Conservation (phyloP, 2,888 invertebrate genomes). For the Eurytoma adleriae region DNA sequence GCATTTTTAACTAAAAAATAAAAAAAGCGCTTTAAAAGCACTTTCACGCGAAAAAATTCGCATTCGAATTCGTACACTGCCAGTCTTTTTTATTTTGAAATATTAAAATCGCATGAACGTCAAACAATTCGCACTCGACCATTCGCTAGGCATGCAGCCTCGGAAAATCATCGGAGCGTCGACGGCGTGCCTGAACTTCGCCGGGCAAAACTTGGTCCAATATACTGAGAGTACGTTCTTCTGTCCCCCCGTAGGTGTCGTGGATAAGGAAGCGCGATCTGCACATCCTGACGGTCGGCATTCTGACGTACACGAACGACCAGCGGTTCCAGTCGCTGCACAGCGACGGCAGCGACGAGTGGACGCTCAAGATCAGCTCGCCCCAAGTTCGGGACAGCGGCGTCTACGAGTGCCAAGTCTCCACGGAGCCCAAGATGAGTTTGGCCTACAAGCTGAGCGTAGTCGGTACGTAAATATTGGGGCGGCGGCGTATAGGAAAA, state of each 20-base stretch:
- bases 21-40: too few relatives aligned
- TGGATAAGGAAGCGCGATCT: constrained; percentile 91
- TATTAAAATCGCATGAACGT: neutral
- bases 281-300: constrained; percentile 85
- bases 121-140: neutral
- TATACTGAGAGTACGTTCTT: neutral
- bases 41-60: too few relatives aligned
- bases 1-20: too few relatives aligned
- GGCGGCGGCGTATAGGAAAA: neutral
- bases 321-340: constrained; percentile 85
- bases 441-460: constrained; percentile 86
- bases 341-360: constrained; percentile 84
- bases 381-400: constrained; percentile 84
- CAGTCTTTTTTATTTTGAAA: too few relatives aligned
- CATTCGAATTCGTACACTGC: too few relatives aligned
- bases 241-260: constrained; percentile 81
- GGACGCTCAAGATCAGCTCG: constrained; percentile 84
- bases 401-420: constrained; percentile 87
- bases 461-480: constrained; percentile 81
- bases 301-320: constrained; percentile 85
- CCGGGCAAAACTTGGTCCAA: neutral
- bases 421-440: constrained; percentile 87
- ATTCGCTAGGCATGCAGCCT: neutral
- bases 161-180: neutral
- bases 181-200: neutral